Base-by-base conservation (phyloP, 2,797 vertebrate genomes). In the Cetoscarus ocellatus region DNA sequence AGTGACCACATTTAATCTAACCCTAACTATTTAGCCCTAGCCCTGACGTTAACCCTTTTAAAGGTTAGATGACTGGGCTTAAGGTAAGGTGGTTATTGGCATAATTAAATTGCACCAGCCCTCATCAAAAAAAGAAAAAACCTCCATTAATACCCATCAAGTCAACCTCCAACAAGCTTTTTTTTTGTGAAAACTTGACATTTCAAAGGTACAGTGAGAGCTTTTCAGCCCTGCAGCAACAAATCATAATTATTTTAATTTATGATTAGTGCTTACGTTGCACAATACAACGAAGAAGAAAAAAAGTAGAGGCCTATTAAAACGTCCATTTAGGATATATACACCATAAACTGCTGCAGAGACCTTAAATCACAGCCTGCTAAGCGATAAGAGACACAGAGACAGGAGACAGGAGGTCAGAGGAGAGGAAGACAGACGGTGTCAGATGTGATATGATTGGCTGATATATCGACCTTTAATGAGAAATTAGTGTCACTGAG, bases 201-300 rank as follows among this genome's bases (percentile, higher is more conserved):
- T 87, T 89, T 86, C 64, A 64, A 70, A 77, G 77, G 70, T 34
- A 70, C 76, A 2, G 40, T 34, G 48, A 18, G 10, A 67, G 72
- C 64, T 79, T 88, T 88, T 79, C 75, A 70, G 70, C 84, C 49
- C 74, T 7, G 65, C 66, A 82, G 79, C 82, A 64, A 89, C 86
- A 89, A 87, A 88, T 89, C 86, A 79, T 73, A 61, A 89, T 91
- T 77, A 86, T 86, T 70, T 57, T 87, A 88, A 88, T 91, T 89
- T 86, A 89, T 84, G 83, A 88, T 86, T 74, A 72, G 71, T 87
- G 88, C 90, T 90, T 88, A 86, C 84, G 14, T 82, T 82, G 86
- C 88, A 88, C 72, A 88, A 88, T 86, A 76, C 79, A 84, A 88
- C 70, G 70, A 75, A 68, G 70, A 73, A 67, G 54, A 61, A 65